A percentile compares a stretch with the other conserved stretches of the same genome.
These are phyloP conservation scores for Phymorhynchus buccinoides DNA, from an alignment of 1,140 invertebrate genomes.

Conservation along the genomic window DNA sequence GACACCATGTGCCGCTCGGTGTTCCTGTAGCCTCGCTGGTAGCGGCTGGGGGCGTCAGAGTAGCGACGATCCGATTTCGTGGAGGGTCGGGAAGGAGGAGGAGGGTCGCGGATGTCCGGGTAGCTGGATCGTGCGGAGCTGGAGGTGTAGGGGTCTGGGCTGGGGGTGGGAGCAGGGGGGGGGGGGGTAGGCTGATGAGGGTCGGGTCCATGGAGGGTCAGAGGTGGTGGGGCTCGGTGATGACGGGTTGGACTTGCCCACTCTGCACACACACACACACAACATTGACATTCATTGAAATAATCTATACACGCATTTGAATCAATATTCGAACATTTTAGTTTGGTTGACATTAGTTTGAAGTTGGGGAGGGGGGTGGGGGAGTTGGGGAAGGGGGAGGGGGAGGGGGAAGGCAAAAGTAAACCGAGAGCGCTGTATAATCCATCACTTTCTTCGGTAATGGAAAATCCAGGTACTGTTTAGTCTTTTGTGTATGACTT, in stretches of 20 bases:
- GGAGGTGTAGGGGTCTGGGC: background rate
- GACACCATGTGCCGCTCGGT: conserved; percentile 45
- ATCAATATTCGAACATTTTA: background rate
- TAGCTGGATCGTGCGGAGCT: conserved; percentile 28
- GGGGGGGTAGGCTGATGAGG: background rate
- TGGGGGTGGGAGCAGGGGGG: too few species aligned
- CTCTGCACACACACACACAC: conserved; percentile 27
- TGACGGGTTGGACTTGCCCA: conserved; percentile 30
- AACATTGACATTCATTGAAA: background rate
- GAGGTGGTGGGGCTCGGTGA: conserved; percentile 8
- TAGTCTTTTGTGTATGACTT: too few species aligned
- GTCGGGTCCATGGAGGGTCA: conserved; percentile 20
- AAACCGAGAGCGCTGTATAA: too few species aligned
- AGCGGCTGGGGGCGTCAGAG: conserved; percentile 11
- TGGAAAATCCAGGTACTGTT: too few species aligned
- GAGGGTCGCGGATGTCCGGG: conserved; percentile 11
- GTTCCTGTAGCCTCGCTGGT: conserved; percentile 13
- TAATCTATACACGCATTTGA: background rate
- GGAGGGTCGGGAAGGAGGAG: conserved; percentile 9
- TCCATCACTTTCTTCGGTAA: too few species aligned
- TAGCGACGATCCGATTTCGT: background rate
- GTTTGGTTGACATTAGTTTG: too few species aligned
- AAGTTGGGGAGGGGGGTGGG: too few species aligned
- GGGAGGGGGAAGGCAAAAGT: too few species aligned
- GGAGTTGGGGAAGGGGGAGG: too few species aligned